Conservation (phyloP, 2,888 invertebrate species). For the Diloba caeruleocephala region DNA sequence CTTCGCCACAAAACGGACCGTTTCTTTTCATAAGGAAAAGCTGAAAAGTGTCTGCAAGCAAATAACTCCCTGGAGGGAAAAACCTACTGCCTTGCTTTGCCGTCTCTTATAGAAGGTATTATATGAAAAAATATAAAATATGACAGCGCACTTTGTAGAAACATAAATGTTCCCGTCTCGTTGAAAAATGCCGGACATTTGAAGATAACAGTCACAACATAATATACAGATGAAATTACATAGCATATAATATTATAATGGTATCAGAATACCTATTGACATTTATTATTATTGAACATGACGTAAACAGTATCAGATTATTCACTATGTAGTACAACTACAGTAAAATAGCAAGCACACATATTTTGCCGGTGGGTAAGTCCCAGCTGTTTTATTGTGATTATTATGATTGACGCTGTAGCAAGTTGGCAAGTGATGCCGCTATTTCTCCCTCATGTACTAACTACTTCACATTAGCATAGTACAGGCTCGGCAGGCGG, state of each 20-base stretch:
- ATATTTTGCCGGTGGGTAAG: conserved; percentile 56
- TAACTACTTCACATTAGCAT: conserved; percentile 84
- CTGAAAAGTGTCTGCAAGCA: conserved; percentile 89
- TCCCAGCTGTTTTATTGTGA: conserved; percentile 69
- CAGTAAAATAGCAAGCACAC: conserved; percentile 22
- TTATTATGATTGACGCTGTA: conserved; percentile 79
- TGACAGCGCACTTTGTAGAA: conserved; percentile 64
- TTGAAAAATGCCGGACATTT: conserved; percentile 21
- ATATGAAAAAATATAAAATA: conserved; percentile 81
- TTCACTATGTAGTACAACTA: conserved; percentile 22
- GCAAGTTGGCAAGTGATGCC: conserved; percentile 77
- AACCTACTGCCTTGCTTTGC: conserved; percentile 87
- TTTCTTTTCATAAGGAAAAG: conserved; percentile 89
- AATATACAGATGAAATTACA: conserved; percentile 8
- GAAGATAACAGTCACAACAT: conserved; percentile 14
- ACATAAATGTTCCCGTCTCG: conserved; percentile 56
- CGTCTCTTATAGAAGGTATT: conserved; percentile 73
- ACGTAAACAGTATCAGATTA: conserved; percentile 29
- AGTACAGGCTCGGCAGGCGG: conserved; percentile 64
- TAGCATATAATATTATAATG: conserved; percentile 10
- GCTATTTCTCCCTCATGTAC: conserved; percentile 74
- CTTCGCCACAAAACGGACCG: conserved; percentile 88
- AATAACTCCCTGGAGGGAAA: conserved; percentile 88
- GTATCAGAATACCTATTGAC: conserved; percentile 22
- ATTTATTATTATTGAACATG: conserved; percentile 25